Conservation (phyloP, 1,140 invertebrate genomes). For the Muscidifurax raptorellus region DNA sequence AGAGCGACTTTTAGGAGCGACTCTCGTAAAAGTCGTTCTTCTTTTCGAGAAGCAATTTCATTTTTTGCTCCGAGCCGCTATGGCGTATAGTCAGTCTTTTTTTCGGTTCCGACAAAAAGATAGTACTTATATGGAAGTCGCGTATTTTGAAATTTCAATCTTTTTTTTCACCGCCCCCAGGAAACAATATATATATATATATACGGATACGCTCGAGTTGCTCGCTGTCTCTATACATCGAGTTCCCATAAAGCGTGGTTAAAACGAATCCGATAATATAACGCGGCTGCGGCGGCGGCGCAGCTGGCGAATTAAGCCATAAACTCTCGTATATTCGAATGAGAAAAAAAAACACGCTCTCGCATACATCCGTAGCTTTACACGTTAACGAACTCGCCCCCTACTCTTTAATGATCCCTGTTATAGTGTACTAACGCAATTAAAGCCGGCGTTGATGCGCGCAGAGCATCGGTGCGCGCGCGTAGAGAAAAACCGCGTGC, state of each 20-base stretch:
- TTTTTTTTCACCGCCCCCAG: no score
- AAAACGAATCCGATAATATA: not conserved
- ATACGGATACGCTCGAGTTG: no score
- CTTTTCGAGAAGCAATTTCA: not conserved
- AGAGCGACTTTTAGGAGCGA: not conserved
- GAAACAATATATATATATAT: not conserved
- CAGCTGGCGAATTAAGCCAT: constrained; percentile 21
- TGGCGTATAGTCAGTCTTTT: not conserved
- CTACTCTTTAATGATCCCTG: not conserved
- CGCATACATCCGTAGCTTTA: not conserved
- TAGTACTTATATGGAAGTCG: no score
- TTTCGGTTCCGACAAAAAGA: no score
- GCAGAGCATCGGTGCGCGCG: not conserved
- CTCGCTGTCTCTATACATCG: not conserved
- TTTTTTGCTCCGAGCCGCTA: not conserved
- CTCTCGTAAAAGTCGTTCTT: not conserved
- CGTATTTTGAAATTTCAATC: not conserved
- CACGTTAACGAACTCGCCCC: constrained; percentile 1
- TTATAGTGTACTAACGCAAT: not conserved
- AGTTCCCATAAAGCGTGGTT: not conserved
- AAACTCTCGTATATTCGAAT: not conserved
- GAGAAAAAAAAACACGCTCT: not conserved
- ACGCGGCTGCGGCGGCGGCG: no score
- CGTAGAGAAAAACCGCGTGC: no score
- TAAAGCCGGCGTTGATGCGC: not conserved